Evolutionary conservation across 2,113 vertebrate genomes (phyloP), one percentile per base, ranked within the genome.

Genomic region (Leucosticte australis): DNA sequence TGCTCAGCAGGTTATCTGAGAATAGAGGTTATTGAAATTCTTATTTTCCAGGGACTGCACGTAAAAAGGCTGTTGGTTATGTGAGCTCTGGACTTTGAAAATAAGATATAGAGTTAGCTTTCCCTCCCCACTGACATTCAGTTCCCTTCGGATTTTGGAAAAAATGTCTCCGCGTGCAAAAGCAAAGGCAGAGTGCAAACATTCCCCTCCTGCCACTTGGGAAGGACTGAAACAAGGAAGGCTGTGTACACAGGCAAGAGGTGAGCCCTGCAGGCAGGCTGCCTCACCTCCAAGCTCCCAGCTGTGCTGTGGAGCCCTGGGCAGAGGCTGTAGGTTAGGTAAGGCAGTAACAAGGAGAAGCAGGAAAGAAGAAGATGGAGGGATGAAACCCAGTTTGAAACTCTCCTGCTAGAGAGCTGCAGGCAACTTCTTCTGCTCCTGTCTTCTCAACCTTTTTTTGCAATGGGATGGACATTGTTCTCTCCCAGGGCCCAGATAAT

Each of bases 1-100:
- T 55, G 79, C 88, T 88, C 94, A 74, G 95, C 9, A 6, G 86
- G 76, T 78, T 87, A 42, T 35, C 79, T 67, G 35, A 62, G 80
- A 94, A 89, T 1, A 79, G 60, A 87, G 46, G 83, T 81, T 86
- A 71, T 83, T 86, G 86, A 93, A 94, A 95, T 92, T 87, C 80
- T 59, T 92, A 47, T 90, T 92, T 97, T 92, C 77, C 62, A 63
- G 71, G 56, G 33, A 77, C 30, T 80, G 42, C 71, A 59, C 86
- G 92, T 90, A 49, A 90, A 92, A 95, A 78, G 27, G 17, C 69
- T 94, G 35, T n/a, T 49, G 63, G 76, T 92, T 95, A 37, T 83
- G 42, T 59, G 82, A 92, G 47, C 71, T 62, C 59, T 67, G 67
- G 57, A 90, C 67, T 85, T 92, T 80, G 90, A 79, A 94, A 94